Evolutionary conservation across 2,797 vertebrate genomes (phyloP).

Genomic region (Luscinia luscinia): DNA sequence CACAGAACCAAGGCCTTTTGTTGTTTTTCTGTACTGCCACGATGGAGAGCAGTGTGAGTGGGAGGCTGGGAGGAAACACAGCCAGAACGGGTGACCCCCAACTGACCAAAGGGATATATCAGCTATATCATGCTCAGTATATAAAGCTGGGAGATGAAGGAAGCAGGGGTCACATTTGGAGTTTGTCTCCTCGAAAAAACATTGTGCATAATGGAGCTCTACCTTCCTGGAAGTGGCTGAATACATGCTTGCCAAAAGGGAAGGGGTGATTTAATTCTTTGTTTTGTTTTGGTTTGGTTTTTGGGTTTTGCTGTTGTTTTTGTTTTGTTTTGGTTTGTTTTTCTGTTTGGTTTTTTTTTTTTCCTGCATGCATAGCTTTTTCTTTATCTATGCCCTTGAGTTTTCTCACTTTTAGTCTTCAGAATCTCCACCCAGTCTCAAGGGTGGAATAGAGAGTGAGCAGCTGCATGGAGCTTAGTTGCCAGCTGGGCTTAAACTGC

Average conservation of each 20-base stretch:
- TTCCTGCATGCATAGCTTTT: background rate
- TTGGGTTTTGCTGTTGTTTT: no score
- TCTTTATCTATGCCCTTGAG: background rate
- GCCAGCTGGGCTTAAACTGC: accelerated
- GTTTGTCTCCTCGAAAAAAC: background rate
- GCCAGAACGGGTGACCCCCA: background rate
- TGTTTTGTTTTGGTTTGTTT: no score
- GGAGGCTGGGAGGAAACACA: background rate
- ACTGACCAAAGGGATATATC: background rate
- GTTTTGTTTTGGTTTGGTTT: background rate
- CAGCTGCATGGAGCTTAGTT: background rate
- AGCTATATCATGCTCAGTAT: background rate
- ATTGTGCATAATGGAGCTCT: background rate
- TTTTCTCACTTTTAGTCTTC: background rate
- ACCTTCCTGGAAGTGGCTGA: background rate
- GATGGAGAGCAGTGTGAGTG: accelerated
- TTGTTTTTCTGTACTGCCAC: background rate
- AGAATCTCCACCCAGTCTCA: background rate
- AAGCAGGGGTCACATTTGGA: background rate
- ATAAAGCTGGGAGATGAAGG: background rate
- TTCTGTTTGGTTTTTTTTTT: no score
- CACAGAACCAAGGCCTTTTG: background rate
- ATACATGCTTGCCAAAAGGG: background rate
- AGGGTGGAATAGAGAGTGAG: background rate
- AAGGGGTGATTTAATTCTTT: background rate